A percentile compares a stretch with the other conserved stretches of the same genome.
Evolutionary conservation across 2,113 vertebrate species (phyloP).

Genomic region (Microcebus jonahi): DNA sequence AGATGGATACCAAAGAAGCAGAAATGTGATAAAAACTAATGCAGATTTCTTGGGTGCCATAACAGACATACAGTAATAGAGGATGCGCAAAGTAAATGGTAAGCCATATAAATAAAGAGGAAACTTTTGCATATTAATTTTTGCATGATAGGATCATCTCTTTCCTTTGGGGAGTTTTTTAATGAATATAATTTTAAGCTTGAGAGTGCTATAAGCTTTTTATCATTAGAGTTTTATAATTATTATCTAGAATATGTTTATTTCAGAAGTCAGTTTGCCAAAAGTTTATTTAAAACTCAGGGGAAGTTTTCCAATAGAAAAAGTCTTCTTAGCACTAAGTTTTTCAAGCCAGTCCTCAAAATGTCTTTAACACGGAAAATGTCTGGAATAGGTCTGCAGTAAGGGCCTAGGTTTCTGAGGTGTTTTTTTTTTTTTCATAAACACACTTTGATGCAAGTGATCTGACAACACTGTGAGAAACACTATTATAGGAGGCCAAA

Average conservation of each 20-base stretch:
- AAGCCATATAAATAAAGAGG: not conserved
- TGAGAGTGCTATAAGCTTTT: not conserved
- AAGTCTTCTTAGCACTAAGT: not conserved
- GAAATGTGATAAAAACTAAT: not conserved
- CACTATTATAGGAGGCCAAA: not conserved
- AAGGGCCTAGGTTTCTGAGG: not conserved
- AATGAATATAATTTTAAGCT: not conserved
- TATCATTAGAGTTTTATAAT: not conserved
- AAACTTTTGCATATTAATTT: not conserved
- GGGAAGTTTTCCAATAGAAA: not conserved
- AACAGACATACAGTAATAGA: not conserved
- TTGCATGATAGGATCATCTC: not conserved
- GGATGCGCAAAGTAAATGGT: not conserved
- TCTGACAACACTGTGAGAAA: not conserved
- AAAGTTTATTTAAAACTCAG: slow-evolving; percentile 19
- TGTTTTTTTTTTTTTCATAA: not conserved
- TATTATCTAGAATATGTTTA: not conserved
- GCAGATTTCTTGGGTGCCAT: not conserved
- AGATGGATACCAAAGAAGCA: not conserved
- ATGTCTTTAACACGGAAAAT: not conserved
- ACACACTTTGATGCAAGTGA: not conserved
- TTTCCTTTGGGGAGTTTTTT: not conserved
- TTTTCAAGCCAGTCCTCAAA: slow-evolving; percentile 1
- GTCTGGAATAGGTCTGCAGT: not conserved
- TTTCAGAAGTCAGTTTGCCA: slow-evolving; percentile 7